phyloP scores from a whole-genome alignment of 1,140 invertebrate species.

The Drosophila equinoxialis region DNA sequence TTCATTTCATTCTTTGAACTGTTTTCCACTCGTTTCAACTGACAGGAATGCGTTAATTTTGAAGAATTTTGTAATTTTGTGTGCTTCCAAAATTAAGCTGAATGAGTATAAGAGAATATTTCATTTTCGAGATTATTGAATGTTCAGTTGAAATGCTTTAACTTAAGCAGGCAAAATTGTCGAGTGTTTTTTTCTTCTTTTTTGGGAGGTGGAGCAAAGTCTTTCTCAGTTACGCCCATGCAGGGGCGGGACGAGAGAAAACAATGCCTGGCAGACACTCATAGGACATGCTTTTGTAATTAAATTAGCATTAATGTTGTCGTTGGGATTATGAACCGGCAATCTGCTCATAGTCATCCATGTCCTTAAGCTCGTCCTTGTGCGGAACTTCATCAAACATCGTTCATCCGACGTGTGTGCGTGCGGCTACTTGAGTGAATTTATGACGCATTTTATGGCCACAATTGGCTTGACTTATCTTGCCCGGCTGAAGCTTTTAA shows the following conservation, averaged over 20 bases:
- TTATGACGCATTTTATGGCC: conserved; percentile 58
- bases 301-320: conserved; percentile 70
- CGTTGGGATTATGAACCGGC: conserved; percentile 47
- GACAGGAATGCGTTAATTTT: conserved; percentile 10
- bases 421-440: conserved; percentile 45
- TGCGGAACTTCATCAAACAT: conserved; percentile 61
- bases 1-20: conserved; percentile 15
- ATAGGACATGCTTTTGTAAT: conserved; percentile 63
- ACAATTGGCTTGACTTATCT: conserved; percentile 24
- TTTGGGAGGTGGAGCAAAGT: neutral
- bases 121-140: conserved; percentile 4
- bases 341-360: conserved; percentile 29
- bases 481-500: conserved; percentile 7
- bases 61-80: conserved; percentile 6
- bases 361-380: conserved; percentile 19
- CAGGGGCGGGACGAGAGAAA: neutral
- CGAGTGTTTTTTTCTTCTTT: too few relatives aligned
- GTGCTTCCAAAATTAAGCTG: neutral
- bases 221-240: neutral
- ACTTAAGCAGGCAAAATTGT: neutral
- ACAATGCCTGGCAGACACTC: conserved; percentile 33
- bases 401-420: conserved; percentile 56
- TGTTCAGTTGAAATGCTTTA: neutral
- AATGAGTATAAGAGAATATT: neutral
- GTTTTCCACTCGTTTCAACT: neutral